Conservation (phyloP, 2,797 vertebrate species). For the Lepidocolaptes lacrymiger region DNA sequence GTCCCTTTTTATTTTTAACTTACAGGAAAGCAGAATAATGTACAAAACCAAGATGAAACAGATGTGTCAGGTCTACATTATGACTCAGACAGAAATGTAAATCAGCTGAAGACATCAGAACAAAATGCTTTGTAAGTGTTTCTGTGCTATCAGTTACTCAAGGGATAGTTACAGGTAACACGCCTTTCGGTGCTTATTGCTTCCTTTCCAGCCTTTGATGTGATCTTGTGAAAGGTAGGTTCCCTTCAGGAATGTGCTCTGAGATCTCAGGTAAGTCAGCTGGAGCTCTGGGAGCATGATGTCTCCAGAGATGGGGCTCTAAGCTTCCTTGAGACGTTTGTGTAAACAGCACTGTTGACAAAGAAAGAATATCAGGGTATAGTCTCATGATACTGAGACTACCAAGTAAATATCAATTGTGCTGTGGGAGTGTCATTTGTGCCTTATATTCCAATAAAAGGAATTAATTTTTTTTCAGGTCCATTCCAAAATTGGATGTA, state of each 20-base stretch:
- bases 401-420: not conserved
- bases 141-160: not conserved
- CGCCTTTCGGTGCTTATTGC: not conserved
- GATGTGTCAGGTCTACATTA: not conserved
- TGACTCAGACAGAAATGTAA: constrained; percentile 13
- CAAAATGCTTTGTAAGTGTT: not conserved
- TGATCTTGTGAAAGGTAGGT: not conserved
- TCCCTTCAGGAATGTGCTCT: not conserved
- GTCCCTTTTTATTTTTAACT: constrained; percentile 21
- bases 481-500: not conserved
- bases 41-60: constrained; percentile 16
- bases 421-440: not conserved
- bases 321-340: not conserved
- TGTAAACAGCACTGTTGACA: not conserved
- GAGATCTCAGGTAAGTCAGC: not conserved
- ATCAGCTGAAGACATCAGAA: constrained; percentile 36
- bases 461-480: not conserved
- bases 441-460: not conserved
- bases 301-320: not conserved
- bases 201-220: constrained; percentile 25
- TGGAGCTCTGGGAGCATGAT: not conserved
- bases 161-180: not conserved
- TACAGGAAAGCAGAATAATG: not conserved
- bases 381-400: not conserved
- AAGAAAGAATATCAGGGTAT: not conserved